These are phyloP conservation scores for Aphelenchoides fujianensis DNA, from an alignment of 1,140 invertebrate genomes.

Conservation along the genomic window DNA sequence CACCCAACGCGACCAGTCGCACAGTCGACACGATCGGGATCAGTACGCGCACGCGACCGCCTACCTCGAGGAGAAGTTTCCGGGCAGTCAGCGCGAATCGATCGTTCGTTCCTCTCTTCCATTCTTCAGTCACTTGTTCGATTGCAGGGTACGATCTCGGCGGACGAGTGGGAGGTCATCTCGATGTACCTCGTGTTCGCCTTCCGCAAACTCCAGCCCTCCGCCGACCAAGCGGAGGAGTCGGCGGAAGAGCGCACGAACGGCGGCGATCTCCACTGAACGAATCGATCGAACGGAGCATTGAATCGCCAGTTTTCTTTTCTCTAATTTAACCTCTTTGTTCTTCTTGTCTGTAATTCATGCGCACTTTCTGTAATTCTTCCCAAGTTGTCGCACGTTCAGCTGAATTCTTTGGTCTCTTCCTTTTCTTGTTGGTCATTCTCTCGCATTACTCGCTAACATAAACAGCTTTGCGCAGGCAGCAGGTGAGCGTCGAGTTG, in stretches of 20 bases:
- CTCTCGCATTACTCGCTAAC: no score
- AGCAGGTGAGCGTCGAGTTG: no score
- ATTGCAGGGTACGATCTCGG: slow-evolving; percentile 73
- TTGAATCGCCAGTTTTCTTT: no score
- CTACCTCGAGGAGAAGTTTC: slow-evolving; percentile 14
- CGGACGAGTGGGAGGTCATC: slow-evolving; percentile 86
- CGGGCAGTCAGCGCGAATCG: slow-evolving; percentile 48
- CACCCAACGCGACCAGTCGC: neutral
- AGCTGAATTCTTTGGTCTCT: no score
- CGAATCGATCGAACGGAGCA: no score
- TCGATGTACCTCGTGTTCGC: slow-evolving; percentile 69
- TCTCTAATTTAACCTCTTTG: no score
- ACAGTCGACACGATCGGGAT: slow-evolving; percentile 1
- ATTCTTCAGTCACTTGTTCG: slow-evolving; percentile 63
- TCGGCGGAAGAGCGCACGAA: neutral
- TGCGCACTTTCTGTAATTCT: no score
- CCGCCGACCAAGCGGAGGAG: neutral
- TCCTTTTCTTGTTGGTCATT: no score
- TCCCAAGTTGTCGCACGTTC: no score
- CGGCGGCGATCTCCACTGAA: no score
- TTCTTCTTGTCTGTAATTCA: no score
- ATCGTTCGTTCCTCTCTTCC: slow-evolving; percentile 16
- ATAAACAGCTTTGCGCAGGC: no score
- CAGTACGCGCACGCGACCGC: slow-evolving; percentile 1
- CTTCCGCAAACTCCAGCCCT: slow-evolving; percentile 39